Percentiles rank a stretch among this genome's conserved stretches.
phyloP scores from a whole-genome alignment of 2,888 invertebrate species.

The Cosmorhoe ocellata region DNA sequence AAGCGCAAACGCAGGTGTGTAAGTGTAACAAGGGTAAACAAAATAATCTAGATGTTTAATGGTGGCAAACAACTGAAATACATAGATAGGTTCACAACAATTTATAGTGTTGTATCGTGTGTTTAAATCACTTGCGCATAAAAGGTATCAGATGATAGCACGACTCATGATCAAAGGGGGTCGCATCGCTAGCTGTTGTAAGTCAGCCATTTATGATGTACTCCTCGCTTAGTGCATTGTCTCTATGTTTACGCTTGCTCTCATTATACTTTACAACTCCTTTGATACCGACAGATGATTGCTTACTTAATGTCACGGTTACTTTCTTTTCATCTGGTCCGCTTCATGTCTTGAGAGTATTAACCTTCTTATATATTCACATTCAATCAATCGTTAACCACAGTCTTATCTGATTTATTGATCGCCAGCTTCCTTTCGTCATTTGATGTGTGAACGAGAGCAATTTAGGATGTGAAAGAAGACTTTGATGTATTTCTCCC shows the following conservation, averaged over 20 bases:
- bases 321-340: slow-evolving; percentile 24
- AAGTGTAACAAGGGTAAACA: too few relatives aligned
- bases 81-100: too few relatives aligned
- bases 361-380: slow-evolving; percentile 25
- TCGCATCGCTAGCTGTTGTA: slow-evolving; percentile 32
- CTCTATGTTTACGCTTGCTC: slow-evolving; percentile 30
- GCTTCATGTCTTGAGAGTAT: slow-evolving; percentile 26
- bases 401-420: slow-evolving; percentile 29
- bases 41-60: too few relatives aligned
- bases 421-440: slow-evolving; percentile 31
- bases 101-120: slow-evolving; percentile 39
- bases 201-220: slow-evolving; percentile 30
- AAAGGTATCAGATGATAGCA: slow-evolving; percentile 47
- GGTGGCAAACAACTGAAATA: too few relatives aligned
- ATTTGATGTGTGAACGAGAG: slow-evolving; percentile 29
- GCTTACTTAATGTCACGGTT: slow-evolving; percentile 26
- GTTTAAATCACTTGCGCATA: slow-evolving; percentile 44
- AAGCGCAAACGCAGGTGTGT: too few relatives aligned
- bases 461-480: slow-evolving; percentile 33
- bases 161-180: slow-evolving; percentile 33
- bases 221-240: slow-evolving; percentile 29
- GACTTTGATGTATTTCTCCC: slow-evolving; percentile 28
- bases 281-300: slow-evolving; percentile 31
- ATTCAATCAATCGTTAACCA: slow-evolving; percentile 24
- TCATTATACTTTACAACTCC: slow-evolving; percentile 29